Base-by-base conservation (phyloP, 2,888 invertebrate genomes). In the Asteroscopus sphinx region DNA sequence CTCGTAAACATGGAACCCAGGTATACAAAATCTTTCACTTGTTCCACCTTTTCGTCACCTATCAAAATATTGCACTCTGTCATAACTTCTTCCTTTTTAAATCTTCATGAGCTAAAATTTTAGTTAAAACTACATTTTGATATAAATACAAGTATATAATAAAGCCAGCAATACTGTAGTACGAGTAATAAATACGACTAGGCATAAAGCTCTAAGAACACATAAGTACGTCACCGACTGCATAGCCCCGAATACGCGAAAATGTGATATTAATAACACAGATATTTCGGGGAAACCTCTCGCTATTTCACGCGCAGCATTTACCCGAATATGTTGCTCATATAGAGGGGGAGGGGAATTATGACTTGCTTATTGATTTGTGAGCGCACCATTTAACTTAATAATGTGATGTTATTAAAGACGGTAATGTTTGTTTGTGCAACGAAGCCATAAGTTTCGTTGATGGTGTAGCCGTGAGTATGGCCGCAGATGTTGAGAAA, bases 191-290 rank as follows among this genome's bases (percentile, higher is more conserved):
- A 12, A 12, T 39, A 7, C n/a, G 39, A n/a, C 21, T 12, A n/a
- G 9, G 1, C n/a, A 17, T 36, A 17, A 21, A 17, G 33, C 12
- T 45, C 13, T n/a, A 13, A 13, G 45, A 11, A 44, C 25, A 16
- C 11, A 13, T 2, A 16, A 25, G 21, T 28, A 5, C 25, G 16
- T 32, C 15, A 26, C 15, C 2, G 32, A 13, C 26, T 41, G 8
- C 30, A 39, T 42, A 8, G n/a, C 17, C 32, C 3, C 8, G 11
- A 15, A 40, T 33, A 65, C 25, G 11, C 11, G 21, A 35, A n/a
- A 62, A 35, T 35, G 11, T 13, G 35, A 33, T 48, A 35, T 44
- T 56, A 55, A 32, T 65, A 45, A 40, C 8, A 40, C 2, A 32
- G 16, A 66, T 37, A 49, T 57, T 41, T 9, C 9, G 15, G 2